phyloP scores from a whole-genome alignment of 2,797 vertebrate genomes.

The Caiman crocodilus region DNA sequence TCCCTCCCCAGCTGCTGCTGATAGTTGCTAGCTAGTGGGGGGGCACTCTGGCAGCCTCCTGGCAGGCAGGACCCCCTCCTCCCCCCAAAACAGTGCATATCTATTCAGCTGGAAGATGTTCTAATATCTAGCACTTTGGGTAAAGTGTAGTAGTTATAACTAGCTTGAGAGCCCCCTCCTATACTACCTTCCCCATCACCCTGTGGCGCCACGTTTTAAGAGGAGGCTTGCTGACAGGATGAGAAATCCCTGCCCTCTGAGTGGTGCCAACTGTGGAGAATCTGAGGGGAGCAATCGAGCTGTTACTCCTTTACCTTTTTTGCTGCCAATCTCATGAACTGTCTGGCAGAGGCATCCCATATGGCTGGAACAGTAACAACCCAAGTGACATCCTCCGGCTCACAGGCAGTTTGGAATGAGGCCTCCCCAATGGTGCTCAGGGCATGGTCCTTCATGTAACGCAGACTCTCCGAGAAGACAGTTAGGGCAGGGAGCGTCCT shows the following conservation, averaged over 20 bases:
- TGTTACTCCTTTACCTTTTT: conserved; percentile 39
- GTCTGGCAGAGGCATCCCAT: conserved; percentile 60
- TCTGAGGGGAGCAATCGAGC: neutral
- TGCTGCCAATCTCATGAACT: conserved; percentile 70
- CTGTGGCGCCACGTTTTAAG: too few species aligned
- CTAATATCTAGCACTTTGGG: accelerated
- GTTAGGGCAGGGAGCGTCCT: conserved; percentile 43
- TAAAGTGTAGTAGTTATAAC: neutral
- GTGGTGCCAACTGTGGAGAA: neutral
- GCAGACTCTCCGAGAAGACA: conserved; percentile 61
- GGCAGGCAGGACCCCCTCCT: too few species aligned
- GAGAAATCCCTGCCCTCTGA: neutral
- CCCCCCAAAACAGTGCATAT: too few species aligned
- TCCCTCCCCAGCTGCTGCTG: too few species aligned
- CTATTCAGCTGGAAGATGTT: too few species aligned
- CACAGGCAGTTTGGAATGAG: neutral
- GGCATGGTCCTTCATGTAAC: conserved; percentile 63
- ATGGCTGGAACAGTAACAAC: conserved; percentile 73
- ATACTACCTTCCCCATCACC: too few species aligned
- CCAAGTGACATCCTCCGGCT: conserved; percentile 60
- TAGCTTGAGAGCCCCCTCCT: neutral
- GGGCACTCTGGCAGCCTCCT: too few species aligned
- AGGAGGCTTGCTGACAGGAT: neutral
- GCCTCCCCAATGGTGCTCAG: conserved; percentile 39
- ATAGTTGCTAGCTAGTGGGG: too few species aligned